Conservation (phyloP, 2,113 vertebrate genomes). For the Hyaena hyaena region DNA sequence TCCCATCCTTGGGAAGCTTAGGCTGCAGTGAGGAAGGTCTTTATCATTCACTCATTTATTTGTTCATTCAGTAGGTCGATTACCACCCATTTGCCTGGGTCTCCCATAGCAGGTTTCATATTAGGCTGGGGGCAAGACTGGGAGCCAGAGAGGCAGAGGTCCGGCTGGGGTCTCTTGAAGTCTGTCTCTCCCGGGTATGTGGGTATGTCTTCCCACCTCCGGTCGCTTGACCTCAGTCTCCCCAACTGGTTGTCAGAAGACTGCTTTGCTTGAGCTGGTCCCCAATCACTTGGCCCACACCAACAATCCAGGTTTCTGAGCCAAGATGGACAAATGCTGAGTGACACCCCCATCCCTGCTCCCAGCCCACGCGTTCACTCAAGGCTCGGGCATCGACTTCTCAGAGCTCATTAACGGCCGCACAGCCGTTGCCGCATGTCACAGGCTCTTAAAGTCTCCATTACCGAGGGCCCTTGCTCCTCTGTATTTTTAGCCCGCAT, state of each 20-base stretch:
- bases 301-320: constrained; percentile 59
- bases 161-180: neutral
- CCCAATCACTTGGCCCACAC: constrained; percentile 35
- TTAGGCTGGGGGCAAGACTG: neutral
- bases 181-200: neutral
- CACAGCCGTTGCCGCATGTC: constrained; percentile 69
- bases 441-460: constrained; percentile 84
- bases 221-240: constrained; percentile 58
- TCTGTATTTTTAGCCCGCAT: constrained; percentile 79
- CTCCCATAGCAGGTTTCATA: neutral
- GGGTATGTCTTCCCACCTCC: neutral
- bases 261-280: neutral
- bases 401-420: constrained; percentile 74
- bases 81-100: neutral
- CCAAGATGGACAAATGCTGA: constrained; percentile 71
- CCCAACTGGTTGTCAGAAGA: neutral
- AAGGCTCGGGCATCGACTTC: constrained; percentile 45
- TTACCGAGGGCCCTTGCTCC: constrained; percentile 65
- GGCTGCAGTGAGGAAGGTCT: neutral
- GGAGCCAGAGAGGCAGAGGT: neutral
- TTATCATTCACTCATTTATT: neutral
- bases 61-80: neutral
- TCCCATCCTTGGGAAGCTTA: neutral
- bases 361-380: constrained; percentile 60
- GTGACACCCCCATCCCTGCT: constrained; percentile 67